These are phyloP conservation scores for Chelonus insularis DNA, from an alignment of 1,140 invertebrate species.

Conservation along the genomic window DNA sequence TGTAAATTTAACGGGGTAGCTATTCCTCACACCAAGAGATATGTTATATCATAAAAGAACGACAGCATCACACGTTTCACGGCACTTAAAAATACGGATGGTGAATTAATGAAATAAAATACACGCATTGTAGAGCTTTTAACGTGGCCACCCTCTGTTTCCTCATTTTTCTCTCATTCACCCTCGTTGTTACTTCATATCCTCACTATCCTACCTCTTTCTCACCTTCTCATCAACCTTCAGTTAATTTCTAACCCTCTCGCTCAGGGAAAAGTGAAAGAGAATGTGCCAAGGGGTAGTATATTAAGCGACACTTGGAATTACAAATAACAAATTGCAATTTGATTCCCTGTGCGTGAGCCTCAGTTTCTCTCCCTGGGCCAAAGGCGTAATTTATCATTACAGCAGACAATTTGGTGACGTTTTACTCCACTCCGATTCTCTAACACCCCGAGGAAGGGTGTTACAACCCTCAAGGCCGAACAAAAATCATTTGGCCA, in stretches of 20 bases:
- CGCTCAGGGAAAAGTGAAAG: constrained; percentile 28
- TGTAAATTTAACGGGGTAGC: too few species aligned
- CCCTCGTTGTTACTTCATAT: not conserved
- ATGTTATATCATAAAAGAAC: not conserved
- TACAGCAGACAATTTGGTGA: constrained; percentile 59
- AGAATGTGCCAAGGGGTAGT: constrained; percentile 39
- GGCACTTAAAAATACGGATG: constrained; percentile 26
- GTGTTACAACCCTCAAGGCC: constrained; percentile 1
- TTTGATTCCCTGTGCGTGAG: constrained; percentile 52
- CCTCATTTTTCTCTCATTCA: constrained; percentile 4
- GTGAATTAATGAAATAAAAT: constrained; percentile 33
- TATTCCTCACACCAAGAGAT: not conserved
- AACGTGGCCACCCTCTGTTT: constrained; percentile 12
- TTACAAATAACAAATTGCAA: constrained; percentile 64
- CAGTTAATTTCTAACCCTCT: constrained; percentile 48
- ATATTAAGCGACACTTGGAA: constrained; percentile 61
- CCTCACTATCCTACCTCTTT: constrained; percentile 33
- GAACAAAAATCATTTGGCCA: constrained; percentile 15
- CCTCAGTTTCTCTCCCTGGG: constrained; percentile 29
- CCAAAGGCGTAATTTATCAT: constrained; percentile 57
- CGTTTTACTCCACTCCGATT: constrained; percentile 34
- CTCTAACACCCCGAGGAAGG: not conserved
- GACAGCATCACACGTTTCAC: not conserved
- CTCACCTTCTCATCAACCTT: constrained; percentile 34
- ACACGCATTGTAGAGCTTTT: constrained; percentile 23